phyloP scores from a whole-genome alignment of 1,140 invertebrate species.

The Listronotus oregonensis region DNA sequence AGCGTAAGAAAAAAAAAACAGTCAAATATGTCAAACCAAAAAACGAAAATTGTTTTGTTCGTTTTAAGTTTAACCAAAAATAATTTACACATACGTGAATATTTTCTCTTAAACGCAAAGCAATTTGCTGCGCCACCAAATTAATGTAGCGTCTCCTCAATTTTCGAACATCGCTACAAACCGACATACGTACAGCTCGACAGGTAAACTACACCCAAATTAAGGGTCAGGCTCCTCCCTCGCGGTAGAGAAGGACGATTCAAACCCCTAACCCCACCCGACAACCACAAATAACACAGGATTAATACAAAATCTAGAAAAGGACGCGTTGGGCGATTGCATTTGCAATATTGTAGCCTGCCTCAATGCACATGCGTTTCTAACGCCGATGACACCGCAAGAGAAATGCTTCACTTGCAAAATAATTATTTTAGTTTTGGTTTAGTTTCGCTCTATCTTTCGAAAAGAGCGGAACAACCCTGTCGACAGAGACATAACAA shows the following conservation, averaged over 20 bases:
- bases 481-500: background rate
- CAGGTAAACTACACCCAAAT: conserved; percentile 34
- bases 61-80: too few species aligned
- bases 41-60: too few species aligned
- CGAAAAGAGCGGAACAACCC: conserved; percentile 3
- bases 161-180: conserved; percentile 11
- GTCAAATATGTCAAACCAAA: too few species aligned
- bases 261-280: conserved; percentile 22
- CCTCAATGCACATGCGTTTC: conserved; percentile 50
- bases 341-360: conserved; percentile 32
- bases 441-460: conserved; percentile 27
- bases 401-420: conserved; percentile 44
- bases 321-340: conserved; percentile 39
- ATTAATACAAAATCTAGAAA: conserved; percentile 43
- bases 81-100: too few species aligned
- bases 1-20: too few species aligned
- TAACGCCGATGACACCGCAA: conserved; percentile 27
- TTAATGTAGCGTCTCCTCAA: conserved; percentile 6
- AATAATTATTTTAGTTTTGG: conserved; percentile 50
- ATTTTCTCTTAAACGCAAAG: background rate
- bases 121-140: background rate
- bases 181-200: conserved; percentile 17
- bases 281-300: conserved; percentile 33
- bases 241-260: conserved; percentile 21
- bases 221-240: conserved; percentile 32